A percentile compares a stretch with the other conserved stretches of the same genome.
These are phyloP conservation scores for Nephrotoma guestfalica DNA, from an alignment of 2,888 invertebrate genomes.

Conservation along the genomic window DNA sequence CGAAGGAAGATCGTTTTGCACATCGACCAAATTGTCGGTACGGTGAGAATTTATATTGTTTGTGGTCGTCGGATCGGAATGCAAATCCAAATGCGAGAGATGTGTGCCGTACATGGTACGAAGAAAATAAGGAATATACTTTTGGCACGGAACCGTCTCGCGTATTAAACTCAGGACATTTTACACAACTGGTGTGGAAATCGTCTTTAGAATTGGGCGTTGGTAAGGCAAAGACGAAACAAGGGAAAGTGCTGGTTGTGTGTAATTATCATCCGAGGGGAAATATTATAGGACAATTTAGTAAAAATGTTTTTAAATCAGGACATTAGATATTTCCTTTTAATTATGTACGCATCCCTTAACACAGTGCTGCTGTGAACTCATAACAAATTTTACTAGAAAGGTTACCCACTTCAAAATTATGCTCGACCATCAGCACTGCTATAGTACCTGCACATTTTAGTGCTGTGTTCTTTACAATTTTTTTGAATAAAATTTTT, in stretches of 20 bases:
- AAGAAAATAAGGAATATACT: conserved; percentile 37
- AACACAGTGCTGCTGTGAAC: too few species aligned
- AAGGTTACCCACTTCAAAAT: too few species aligned
- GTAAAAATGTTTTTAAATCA: conserved; percentile 14
- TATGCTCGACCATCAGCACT: too few species aligned
- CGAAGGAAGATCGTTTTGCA: conserved; percentile 45
- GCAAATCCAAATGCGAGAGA: conserved; percentile 36
- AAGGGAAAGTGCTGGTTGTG: conserved; percentile 70
- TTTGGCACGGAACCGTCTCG: conserved; percentile 32
- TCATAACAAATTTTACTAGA: too few species aligned
- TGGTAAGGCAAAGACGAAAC: conserved; percentile 53
- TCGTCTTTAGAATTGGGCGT: conserved; percentile 53
- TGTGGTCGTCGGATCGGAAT: conserved; percentile 39
- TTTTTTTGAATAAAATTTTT: too few species aligned
- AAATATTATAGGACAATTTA: conserved; percentile 19
- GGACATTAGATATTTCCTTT: neutral
- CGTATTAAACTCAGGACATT: conserved; percentile 44
- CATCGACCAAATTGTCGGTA: conserved; percentile 49
- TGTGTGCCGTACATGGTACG: conserved; percentile 41
- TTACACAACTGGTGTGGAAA: conserved; percentile 61
- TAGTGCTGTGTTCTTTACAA: too few species aligned
- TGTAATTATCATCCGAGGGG: conserved; percentile 20
- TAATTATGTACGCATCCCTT: too few species aligned
- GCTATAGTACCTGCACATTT: too few species aligned
- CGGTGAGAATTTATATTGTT: conserved; percentile 44